phyloP scores from a whole-genome alignment of 2,888 invertebrate genomes.

The Diarsia dahlii region DNA sequence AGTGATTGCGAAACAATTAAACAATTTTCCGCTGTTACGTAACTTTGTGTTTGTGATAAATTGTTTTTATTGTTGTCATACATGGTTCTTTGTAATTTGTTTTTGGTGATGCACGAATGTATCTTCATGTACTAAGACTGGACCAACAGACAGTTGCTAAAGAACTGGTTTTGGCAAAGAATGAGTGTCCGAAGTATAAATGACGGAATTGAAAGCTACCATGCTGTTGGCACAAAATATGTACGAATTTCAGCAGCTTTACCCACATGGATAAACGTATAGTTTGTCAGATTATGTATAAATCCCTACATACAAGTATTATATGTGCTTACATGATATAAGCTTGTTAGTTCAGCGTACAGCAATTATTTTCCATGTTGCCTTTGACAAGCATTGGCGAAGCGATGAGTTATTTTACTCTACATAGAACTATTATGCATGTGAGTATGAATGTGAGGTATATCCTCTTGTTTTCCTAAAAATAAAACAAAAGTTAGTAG shows the following conservation, averaged over 20 bases:
- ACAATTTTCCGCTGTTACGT: slow-evolving; percentile 52
- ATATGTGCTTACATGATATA: slow-evolving; percentile 1
- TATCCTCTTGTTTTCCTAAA: not conserved
- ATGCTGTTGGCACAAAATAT: not conserved
- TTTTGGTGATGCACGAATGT: not conserved
- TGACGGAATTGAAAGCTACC: not conserved
- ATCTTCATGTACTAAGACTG: too few relatives aligned
- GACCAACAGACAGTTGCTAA: not conserved
- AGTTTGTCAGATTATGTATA: slow-evolving; percentile 36
- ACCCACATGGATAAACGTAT: not conserved
- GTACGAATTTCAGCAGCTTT: not conserved
- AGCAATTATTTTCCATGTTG: slow-evolving; percentile 30
- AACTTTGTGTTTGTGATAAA: slow-evolving; percentile 47
- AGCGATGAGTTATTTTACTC: not conserved
- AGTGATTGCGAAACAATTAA: slow-evolving; percentile 63
- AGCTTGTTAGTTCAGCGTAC: slow-evolving; percentile 32
- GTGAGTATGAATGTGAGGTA: not conserved
- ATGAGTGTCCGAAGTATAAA: not conserved
- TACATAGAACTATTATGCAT: not conserved
- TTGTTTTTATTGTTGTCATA: slow-evolving; percentile 22
- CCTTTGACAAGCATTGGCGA: slow-evolving; percentile 14
- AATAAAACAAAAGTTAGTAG: not conserved
- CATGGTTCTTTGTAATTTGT: not conserved
- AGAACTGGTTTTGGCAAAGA: not conserved
- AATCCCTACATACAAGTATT: slow-evolving; percentile 16